A percentile compares a stretch with the other conserved stretches of the same genome.
Evolutionary conservation across 2,888 invertebrate species (phyloP).

Genomic region (Heliothis peltigera): DNA sequence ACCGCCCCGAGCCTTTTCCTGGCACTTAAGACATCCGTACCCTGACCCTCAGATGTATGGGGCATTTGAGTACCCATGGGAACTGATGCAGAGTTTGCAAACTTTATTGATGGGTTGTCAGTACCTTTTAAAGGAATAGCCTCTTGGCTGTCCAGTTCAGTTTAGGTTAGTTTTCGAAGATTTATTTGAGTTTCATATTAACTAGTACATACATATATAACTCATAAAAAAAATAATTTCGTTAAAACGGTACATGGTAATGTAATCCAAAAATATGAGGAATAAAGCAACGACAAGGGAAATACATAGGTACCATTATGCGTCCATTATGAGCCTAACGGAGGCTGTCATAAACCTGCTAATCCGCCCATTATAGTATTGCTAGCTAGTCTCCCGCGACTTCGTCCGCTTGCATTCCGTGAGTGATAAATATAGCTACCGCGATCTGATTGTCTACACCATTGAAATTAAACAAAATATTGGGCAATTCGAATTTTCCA

Average conservation of each 20-base stretch:
- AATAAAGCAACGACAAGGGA: slow-evolving; percentile 14
- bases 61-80: slow-evolving; percentile 67
- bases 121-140: slow-evolving; percentile 48
- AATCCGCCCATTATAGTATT: too few species aligned
- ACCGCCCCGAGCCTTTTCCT: slow-evolving; percentile 81
- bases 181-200: slow-evolving; percentile 27
- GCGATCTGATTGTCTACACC: too few species aligned
- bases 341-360: too few species aligned
- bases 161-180: slow-evolving; percentile 1
- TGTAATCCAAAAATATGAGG: slow-evolving; percentile 23
- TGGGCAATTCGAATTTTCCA: too few species aligned
- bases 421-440: too few species aligned
- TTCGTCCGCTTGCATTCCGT: too few species aligned
- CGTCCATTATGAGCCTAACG: slow-evolving; percentile 30
- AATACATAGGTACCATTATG: slow-evolving; percentile 5
- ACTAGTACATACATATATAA: background rate
- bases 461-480: too few species aligned
- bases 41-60: slow-evolving; percentile 68
- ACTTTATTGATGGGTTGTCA: slow-evolving; percentile 63
- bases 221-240: too few species aligned
- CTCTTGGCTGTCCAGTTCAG: slow-evolving; percentile 33
- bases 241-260: too few species aligned
- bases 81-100: slow-evolving; percentile 65
- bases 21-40: slow-evolving; percentile 85
- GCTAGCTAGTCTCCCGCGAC: too few species aligned